Percentiles rank a stretch among this genome's conserved stretches.
Conservation (phyloP, 2,888 invertebrate genomes). For the Chloroclystis v-ata region DNA sequence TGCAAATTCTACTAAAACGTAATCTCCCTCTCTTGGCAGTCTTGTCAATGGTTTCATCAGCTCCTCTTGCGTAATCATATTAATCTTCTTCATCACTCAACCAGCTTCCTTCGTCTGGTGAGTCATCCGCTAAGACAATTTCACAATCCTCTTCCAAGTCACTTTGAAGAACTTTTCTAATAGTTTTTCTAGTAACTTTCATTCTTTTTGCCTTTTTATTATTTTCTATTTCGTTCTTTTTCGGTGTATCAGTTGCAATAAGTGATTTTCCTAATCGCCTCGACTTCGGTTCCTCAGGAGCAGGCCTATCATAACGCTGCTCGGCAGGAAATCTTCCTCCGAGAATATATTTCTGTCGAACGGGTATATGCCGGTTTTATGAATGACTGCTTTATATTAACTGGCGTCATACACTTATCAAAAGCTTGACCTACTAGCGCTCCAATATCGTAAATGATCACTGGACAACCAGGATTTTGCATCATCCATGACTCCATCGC, state of each 20-base stretch:
- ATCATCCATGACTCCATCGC: not conserved
- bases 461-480: not conserved
- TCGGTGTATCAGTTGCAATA: constrained; percentile 11
- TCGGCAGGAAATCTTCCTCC: constrained; percentile 1
- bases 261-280: constrained; percentile 10
- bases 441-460: not conserved
- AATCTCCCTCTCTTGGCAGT: constrained; percentile 7
- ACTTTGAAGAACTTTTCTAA: constrained; percentile 9
- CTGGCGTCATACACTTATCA: constrained; percentile 1
- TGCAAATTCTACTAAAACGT: constrained; percentile 7
- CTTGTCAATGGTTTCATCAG: constrained; percentile 5
- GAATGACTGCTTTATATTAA: constrained; percentile 5
- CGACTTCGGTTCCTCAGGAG: constrained; percentile 1
- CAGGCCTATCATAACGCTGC: not conserved
- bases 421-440: not conserved
- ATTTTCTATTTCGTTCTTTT: constrained; percentile 1
- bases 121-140: constrained; percentile 6
- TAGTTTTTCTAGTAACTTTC: constrained; percentile 3
- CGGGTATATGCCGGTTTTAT: constrained; percentile 7
- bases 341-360: constrained; percentile 3
- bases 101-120: constrained; percentile 6
- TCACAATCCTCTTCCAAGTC: constrained; percentile 8
- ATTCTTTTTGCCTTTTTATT: constrained; percentile 4
- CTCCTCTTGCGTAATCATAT: constrained; percentile 1
- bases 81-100: constrained; percentile 5